phyloP scores from a whole-genome alignment of 2,888 invertebrate genomes.

The Synanthedon tipuliformis region DNA sequence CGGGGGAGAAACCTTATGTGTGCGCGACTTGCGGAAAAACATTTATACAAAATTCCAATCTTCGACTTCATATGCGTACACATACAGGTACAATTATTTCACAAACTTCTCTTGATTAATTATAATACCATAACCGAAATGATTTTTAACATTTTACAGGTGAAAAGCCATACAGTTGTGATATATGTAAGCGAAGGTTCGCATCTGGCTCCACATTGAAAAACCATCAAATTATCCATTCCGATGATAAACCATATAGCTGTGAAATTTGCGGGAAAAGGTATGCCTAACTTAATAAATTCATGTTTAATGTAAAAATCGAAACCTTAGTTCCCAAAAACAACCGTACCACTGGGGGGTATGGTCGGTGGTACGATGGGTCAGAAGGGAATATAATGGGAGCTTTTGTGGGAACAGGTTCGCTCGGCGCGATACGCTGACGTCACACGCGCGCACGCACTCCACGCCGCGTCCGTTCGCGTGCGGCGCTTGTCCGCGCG shows the following conservation, averaged over 20 bases:
- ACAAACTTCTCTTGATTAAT: too few relatives aligned
- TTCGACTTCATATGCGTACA: slow-evolving; percentile 54
- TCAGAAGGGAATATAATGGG: too few relatives aligned
- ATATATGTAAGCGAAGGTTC: slow-evolving; percentile 51
- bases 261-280: slow-evolving; percentile 38
- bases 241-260: slow-evolving; percentile 57
- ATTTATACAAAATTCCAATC: slow-evolving; percentile 73
- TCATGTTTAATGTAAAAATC: too few relatives aligned
- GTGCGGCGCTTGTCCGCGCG: slow-evolving; percentile 55
- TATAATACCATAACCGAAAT: too few relatives aligned
- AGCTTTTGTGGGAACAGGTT: slow-evolving; percentile 29
- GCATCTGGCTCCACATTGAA: slow-evolving; percentile 66
- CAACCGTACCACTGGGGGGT: too few relatives aligned
- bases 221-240: slow-evolving; percentile 58
- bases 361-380: too few relatives aligned
- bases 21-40: slow-evolving; percentile 69
- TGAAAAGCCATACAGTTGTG: slow-evolving; percentile 45
- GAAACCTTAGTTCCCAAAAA: too few relatives aligned
- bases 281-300: slow-evolving; percentile 11
- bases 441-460: slow-evolving; percentile 65
- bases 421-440: slow-evolving; percentile 46
- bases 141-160: slow-evolving; percentile 20
- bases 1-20: slow-evolving; percentile 71
- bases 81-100: slow-evolving; percentile 35
- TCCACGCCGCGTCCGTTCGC: slow-evolving; percentile 65